Base-by-base conservation (phyloP, 2,797 vertebrate species). In the Gymnoscopelus braueri region DNA sequence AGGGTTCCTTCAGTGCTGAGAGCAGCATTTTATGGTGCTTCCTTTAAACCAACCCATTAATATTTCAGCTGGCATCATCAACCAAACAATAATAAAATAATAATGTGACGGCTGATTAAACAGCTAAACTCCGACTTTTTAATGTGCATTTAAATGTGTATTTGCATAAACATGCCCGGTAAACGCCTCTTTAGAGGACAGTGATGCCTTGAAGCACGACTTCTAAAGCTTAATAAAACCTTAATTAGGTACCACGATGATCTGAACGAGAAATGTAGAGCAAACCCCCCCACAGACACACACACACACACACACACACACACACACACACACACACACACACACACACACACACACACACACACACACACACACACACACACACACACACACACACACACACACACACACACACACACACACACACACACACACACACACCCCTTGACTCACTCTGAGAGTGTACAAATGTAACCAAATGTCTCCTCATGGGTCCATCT, bases 81-180 rank as follows among this genome's bases (percentile, higher is more conserved):
- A 90, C 90, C 87, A 90, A 92, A 93, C 90, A 93, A 93, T 91
- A 92, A 92, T 92, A 88, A 93, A 93, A 94, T 90, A 92, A 91
- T 91, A 89, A 93, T 92, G 88, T 88, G 87, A 92, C 59, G 88
- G 90, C 89, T 93, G 91, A 92, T 94, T 93, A 93, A 93, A 94
- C 89, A 92, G 88, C 93, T 93, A 92, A 92, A 92, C 89, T 87
- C 82, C 54, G 69, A 87, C 86, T 91, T 93, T 89, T 91, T 91
- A 91, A 89, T 86, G 88, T 87, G 87, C 83, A 86, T 92, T 93
- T 91, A 93, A 92, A 90, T 89, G 84, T 86, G 84, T 90, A 90
- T 94, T 93, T 93, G 88, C 91, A 91, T 92, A 91, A 93, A 92
- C 89, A 90, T 89, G 89, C 77, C 87, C 83, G 83, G 88, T 92